Evolutionary conservation across 35 echinoderm and acorn worm genomes (phyloP).

Genomic region (Lytechinus pictus): DNA sequence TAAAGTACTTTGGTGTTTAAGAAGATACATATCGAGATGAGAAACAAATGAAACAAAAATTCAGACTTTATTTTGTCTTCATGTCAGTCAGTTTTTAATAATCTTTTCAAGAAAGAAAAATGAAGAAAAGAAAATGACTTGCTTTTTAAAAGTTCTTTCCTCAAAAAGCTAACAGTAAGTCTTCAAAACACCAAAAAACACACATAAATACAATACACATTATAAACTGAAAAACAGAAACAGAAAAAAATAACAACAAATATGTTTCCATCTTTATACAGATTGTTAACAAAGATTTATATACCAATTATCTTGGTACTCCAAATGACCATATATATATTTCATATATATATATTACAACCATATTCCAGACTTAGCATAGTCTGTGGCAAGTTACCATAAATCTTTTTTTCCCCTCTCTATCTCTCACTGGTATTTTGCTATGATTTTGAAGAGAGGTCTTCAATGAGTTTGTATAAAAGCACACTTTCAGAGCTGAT

Average conservation of each 20-base stretch:
- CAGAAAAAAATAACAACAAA: conserved; percentile 33
- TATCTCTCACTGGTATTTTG: background rate
- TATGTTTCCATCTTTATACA: conserved; percentile 45
- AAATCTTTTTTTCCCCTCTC: background rate
- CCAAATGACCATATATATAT: conserved; percentile 53
- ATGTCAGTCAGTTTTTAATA: conserved; percentile 54
- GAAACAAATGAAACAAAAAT: background rate
- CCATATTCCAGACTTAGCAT: background rate
- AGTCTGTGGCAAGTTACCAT: conserved; percentile 16
- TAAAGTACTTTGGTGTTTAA: background rate
- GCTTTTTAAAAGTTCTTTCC: conserved; percentile 36
- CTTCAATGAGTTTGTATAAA: background rate
- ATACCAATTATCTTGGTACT: conserved; percentile 20
- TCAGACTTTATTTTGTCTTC: conserved; percentile 1
- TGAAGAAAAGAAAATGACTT: conserved; percentile 46
- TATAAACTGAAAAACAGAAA: conserved; percentile 35
- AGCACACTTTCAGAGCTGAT: background rate
- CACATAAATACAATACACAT: conserved; percentile 56
- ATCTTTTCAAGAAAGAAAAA: conserved; percentile 54
- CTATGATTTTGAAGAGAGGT: background rate
- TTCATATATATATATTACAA: conserved; percentile 49
- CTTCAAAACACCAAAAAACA: conserved; percentile 48
- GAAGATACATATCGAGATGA: background rate
- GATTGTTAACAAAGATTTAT: conserved; percentile 46
- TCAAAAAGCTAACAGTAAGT: conserved; percentile 42